These are phyloP conservation scores for Diaperis boleti DNA, from an alignment of 2,888 invertebrate genomes.

Conservation along the genomic window DNA sequence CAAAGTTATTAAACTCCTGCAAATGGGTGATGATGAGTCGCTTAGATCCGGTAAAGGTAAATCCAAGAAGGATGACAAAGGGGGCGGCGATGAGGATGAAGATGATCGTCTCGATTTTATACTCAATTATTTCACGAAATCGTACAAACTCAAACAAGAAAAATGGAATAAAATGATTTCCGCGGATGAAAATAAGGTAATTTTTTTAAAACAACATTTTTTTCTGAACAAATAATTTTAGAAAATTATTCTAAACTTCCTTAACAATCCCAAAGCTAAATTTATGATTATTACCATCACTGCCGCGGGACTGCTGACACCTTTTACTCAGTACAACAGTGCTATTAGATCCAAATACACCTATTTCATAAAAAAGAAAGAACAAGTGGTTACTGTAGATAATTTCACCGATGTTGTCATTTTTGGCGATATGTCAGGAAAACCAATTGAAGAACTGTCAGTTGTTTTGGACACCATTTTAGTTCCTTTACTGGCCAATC, in stretches of 20 bases:
- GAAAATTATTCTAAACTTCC: constrained; percentile 70
- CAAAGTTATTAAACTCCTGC: constrained; percentile 31
- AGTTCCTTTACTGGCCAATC: constrained; percentile 78
- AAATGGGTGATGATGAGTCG: constrained; percentile 47
- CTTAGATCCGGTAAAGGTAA: constrained; percentile 9
- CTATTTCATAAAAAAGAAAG: constrained; percentile 81
- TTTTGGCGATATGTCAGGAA: constrained; percentile 80
- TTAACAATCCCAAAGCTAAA: constrained; percentile 66
- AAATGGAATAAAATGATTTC: constrained; percentile 89
- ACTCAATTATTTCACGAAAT: constrained; percentile 77
- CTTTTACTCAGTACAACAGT: constrained; percentile 73
- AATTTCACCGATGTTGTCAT: constrained; percentile 71
- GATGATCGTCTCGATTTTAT: constrained; percentile 86
- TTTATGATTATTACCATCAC: constrained; percentile 75
- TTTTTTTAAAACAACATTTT: background rate
- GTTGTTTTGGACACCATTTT: constrained; percentile 80
- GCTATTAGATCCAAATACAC: constrained; percentile 75
- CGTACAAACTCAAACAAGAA: constrained; percentile 85
- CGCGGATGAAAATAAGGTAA: constrained; percentile 77
- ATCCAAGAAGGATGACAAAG: constrained; percentile 53
- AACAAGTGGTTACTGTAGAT: constrained; percentile 72
- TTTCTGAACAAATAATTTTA: constrained; percentile 60
- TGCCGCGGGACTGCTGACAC: constrained; percentile 74
- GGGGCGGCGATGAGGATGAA: constrained; percentile 64
- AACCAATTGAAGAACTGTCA: constrained; percentile 77